These are phyloP conservation scores for Zaprionus bogoriensis DNA, from an alignment of 2,888 invertebrate genomes.

Conservation along the genomic window DNA sequence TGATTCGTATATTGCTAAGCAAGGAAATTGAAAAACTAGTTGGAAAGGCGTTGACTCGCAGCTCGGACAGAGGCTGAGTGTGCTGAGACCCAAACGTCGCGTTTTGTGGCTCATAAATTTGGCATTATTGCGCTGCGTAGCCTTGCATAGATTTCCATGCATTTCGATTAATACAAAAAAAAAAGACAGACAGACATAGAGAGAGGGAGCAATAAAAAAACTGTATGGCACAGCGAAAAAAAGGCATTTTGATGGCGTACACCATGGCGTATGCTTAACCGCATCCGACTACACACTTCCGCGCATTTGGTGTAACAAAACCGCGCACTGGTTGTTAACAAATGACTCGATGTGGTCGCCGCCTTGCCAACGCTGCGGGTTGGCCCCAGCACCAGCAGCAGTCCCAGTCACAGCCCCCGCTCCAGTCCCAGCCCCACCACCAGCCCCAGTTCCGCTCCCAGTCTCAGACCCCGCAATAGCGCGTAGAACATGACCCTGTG, in stretches of 20 bases:
- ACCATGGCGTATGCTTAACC: slow-evolving; percentile 78
- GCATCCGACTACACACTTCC: slow-evolving; percentile 77
- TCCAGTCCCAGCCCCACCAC: background rate
- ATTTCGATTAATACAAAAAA: slow-evolving; percentile 68
- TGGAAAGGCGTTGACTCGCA: too few species aligned
- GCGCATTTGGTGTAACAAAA: slow-evolving; percentile 78
- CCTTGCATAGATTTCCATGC: slow-evolving; percentile 69
- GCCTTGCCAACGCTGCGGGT: slow-evolving; percentile 55
- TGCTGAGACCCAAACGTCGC: too few species aligned
- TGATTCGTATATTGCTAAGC: too few species aligned
- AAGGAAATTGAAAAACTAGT: too few species aligned
- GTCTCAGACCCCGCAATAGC: too few species aligned
- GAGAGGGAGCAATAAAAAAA: slow-evolving; percentile 16
- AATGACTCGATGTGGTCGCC: slow-evolving; percentile 73
- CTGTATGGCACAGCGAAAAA: slow-evolving; percentile 19
- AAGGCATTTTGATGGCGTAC: slow-evolving; percentile 67
- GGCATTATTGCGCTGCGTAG: slow-evolving; percentile 66
- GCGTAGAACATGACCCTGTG: slow-evolving; percentile 1
- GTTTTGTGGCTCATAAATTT: slow-evolving; percentile 69
- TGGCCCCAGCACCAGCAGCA: slow-evolving; percentile 14
- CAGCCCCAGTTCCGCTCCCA: slow-evolving; percentile 7
- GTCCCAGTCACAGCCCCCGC: slow-evolving; percentile 11
- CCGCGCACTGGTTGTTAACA: slow-evolving; percentile 74
- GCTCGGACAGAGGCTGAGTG: too few species aligned
- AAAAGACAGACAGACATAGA: slow-evolving; percentile 4